Percentiles rank a stretch among this genome's conserved stretches.
Evolutionary conservation across 2,113 vertebrate genomes (phyloP).

Genomic region (Illadopsis cleaveri): DNA sequence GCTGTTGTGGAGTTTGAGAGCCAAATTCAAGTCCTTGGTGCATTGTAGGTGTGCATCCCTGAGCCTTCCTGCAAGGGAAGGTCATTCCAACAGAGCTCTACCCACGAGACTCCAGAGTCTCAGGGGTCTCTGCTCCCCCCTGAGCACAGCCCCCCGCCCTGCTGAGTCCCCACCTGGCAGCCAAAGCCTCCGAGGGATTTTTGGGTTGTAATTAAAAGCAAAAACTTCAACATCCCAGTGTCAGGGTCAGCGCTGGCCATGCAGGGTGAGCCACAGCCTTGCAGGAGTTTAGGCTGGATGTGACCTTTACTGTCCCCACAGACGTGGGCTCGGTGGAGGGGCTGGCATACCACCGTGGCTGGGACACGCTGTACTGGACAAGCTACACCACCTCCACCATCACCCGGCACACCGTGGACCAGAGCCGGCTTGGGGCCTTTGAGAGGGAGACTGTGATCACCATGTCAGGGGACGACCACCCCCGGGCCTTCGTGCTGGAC

Average conservation of each 20-base stretch:
- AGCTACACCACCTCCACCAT: conserved; percentile 98
- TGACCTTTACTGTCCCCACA: not conserved
- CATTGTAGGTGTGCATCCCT: fast-evolving
- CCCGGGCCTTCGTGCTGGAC: conserved; percentile 92
- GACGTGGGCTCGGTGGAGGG: conserved; percentile 97
- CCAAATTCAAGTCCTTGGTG: not conserved
- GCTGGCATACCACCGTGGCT: conserved; percentile 92
- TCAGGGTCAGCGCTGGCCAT: fast-evolving
- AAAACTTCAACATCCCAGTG: fast-evolving
- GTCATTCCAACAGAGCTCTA: not conserved
- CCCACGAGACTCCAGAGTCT: fast-evolving
- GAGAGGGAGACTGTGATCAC: conserved; percentile 94
- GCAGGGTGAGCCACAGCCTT: fast-evolving
- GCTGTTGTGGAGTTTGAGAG: not conserved
- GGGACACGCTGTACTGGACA: conserved; percentile 97
- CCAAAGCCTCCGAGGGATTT: not conserved
- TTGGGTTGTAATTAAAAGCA: not conserved
- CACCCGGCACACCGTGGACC: conserved; percentile 93
- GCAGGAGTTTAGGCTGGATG: fast-evolving
- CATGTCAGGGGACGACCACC: conserved; percentile 97
- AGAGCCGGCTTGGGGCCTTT: conserved; percentile 86
- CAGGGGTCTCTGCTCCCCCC: not conserved
- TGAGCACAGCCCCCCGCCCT: not conserved
- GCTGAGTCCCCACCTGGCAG: not conserved
- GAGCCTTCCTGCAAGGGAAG: not conserved